A percentile compares a stretch with the other conserved stretches of the same genome.
These are phyloP conservation scores for Dryomyza anilis DNA, from an alignment of 2,888 invertebrate species.

Conservation along the genomic window DNA sequence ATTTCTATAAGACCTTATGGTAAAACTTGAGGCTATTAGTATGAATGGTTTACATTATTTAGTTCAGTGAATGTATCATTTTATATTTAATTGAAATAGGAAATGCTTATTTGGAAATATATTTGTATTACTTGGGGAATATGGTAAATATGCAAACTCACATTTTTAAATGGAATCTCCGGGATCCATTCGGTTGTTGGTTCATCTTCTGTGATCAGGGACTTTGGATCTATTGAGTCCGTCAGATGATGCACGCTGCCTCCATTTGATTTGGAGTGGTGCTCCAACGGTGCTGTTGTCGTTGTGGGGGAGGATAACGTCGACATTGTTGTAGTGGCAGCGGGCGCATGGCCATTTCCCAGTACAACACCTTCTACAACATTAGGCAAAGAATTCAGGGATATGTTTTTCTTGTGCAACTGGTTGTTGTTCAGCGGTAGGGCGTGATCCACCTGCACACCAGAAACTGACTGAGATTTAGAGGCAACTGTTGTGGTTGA, in stretches of 20 bases:
- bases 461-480: conserved; percentile 46
- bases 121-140: background rate
- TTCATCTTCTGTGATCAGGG: conserved; percentile 73
- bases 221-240: conserved; percentile 58
- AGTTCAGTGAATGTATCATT: no score
- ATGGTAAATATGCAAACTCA: conserved; percentile 53
- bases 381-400: conserved; percentile 53
- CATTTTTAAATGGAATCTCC: conserved; percentile 90
- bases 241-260: conserved; percentile 42
- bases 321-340: conserved; percentile 34
- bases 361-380: conserved; percentile 53
- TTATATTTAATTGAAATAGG: no score
- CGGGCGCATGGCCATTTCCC: conserved; percentile 31
- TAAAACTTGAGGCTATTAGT: no score
- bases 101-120: background rate
- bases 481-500: conserved; percentile 35
- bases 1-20: no score
- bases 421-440: conserved; percentile 35
- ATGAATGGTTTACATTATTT: no score
- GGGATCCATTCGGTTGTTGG: conserved; percentile 85
- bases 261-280: conserved; percentile 43
- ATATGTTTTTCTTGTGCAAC: conserved; percentile 48
- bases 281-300: conserved; percentile 41
- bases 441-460: conserved; percentile 26
- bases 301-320: conserved; percentile 49